Evolutionary conservation across 2,797 vertebrate species (phyloP), one percentile per base, ranked within the genome.

Genomic region (Uromys caudimaculatus): DNA sequence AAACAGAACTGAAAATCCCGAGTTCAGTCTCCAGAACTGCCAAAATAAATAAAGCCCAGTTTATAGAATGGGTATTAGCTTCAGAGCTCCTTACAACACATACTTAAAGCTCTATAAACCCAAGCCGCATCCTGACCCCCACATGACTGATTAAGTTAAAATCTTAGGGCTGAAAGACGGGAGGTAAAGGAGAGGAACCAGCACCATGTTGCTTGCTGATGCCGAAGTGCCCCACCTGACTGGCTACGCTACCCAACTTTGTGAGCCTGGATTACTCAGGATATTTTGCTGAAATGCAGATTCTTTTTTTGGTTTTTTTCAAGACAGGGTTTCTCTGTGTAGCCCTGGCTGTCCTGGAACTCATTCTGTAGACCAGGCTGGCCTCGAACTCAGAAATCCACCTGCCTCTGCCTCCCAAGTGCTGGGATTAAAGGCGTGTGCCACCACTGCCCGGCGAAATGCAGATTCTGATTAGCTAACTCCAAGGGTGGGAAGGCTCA

Each of bases 181-280:
- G 24, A 13, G 9, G 13, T 9, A 29, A 8, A n/a, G 3, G 47
- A 17, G 4, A 13, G 35, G 50, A 54, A 41, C 29, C 44, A 1
- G 24, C 27, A 0, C 0, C 0, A 4, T 5, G 11, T 12, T 2
- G 4, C 38, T 12, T 2, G 4, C 38, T 2, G 11, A 13, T 38
- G 14, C 85, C 50, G 32, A 56, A 73, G 19, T 10, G 38, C 44
- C 12, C 75, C 23, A 19, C 2, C 47, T 67, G 29, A 85, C 12
- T 0, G 4, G 12, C 23, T 8, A 11, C 0, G 24, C 38, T 71
- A n/a, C 90, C 76, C 32, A 16, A 7, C 35, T 78, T 14, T 23
- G 50, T 58, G 84, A 27, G 3, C 54, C 21, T 0, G 9, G 29
- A 64, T 50, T 50, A 41, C 64, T 21, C 4, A 24, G 16, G 82